Evolutionary conservation across 92 coral and sea anemone species (phyloP).

Genomic region (Porites lobata): DNA sequence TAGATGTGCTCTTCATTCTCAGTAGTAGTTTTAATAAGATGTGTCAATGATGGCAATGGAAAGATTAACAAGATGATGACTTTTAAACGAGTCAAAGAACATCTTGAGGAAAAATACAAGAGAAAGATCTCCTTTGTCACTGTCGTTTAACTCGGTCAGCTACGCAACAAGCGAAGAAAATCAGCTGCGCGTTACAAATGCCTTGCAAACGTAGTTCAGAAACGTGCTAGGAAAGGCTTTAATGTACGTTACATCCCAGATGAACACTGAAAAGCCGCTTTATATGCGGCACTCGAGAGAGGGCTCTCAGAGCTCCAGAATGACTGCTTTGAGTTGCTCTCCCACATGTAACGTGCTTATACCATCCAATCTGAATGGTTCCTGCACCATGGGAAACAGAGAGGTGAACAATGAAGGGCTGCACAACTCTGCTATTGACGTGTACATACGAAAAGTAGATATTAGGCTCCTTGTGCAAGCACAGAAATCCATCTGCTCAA

Average conservation of each 20-base stretch:
- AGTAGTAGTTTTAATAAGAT: too few species aligned
- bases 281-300: slow-evolving; percentile 1
- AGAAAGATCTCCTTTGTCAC: slow-evolving; percentile 34
- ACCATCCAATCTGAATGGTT: slow-evolving; percentile 6
- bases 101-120: too few species aligned
- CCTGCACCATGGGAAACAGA: slow-evolving; percentile 7
- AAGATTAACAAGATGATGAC: too few species aligned
- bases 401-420: slow-evolving; percentile 43
- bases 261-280: slow-evolving; percentile 27
- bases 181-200: slow-evolving; percentile 68
- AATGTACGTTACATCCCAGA: slow-evolving; percentile 60
- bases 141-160: slow-evolving; percentile 54
- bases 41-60: too few species aligned
- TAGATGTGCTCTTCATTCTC: too few species aligned
- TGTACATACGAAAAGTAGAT: slow-evolving; percentile 61
- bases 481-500: slow-evolving; percentile 69
- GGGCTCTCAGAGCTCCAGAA: background rate
- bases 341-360: background rate
- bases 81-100: too few species aligned
- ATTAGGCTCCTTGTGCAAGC: slow-evolving; percentile 67
- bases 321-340: too few species aligned
- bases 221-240: slow-evolving; percentile 66
- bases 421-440: slow-evolving; percentile 63
- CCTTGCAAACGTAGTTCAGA: slow-evolving; percentile 56
- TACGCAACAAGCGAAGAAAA: slow-evolving; percentile 56